These are phyloP conservation scores for Mythimna pallens DNA, from an alignment of 2,888 invertebrate genomes.

Conservation along the genomic window DNA sequence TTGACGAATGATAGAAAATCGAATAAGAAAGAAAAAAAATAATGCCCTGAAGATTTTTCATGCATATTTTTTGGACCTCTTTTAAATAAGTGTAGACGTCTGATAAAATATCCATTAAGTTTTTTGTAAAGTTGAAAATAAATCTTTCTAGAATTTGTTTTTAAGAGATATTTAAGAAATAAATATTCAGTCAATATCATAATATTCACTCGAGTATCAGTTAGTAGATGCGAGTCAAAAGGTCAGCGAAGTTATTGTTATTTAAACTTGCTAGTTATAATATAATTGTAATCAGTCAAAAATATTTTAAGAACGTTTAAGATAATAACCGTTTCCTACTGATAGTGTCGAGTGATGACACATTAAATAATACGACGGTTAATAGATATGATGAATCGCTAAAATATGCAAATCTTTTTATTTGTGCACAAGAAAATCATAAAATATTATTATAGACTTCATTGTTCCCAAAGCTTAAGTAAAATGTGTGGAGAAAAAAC, in stretches of 20 bases:
- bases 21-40: not conserved
- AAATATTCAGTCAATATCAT: not conserved
- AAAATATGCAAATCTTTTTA: constrained; percentile 18
- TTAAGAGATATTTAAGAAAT: not conserved
- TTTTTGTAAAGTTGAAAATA: too few relatives aligned
- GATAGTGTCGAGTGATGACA: constrained; percentile 31
- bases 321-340: constrained; percentile 18
- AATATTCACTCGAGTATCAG: not conserved
- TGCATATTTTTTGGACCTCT: not conserved
- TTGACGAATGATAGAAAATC: not conserved
- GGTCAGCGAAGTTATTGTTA: constrained; percentile 10
- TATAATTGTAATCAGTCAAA: constrained; percentile 17
- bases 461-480: too few relatives aligned
- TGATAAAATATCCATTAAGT: too few relatives aligned
- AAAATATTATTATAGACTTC: not conserved
- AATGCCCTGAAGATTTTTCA: not conserved
- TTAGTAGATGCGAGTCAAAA: not conserved
- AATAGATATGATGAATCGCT: constrained; percentile 12
- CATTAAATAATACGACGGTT: constrained; percentile 18
- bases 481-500: not conserved
- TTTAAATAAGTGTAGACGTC: not conserved
- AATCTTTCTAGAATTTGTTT: not conserved
- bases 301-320: constrained; percentile 11
- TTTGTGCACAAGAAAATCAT: not conserved
- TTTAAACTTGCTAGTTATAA: constrained; percentile 40